phyloP scores from a whole-genome alignment of 2,888 invertebrate genomes.

The Coelopa pilipes region DNA sequence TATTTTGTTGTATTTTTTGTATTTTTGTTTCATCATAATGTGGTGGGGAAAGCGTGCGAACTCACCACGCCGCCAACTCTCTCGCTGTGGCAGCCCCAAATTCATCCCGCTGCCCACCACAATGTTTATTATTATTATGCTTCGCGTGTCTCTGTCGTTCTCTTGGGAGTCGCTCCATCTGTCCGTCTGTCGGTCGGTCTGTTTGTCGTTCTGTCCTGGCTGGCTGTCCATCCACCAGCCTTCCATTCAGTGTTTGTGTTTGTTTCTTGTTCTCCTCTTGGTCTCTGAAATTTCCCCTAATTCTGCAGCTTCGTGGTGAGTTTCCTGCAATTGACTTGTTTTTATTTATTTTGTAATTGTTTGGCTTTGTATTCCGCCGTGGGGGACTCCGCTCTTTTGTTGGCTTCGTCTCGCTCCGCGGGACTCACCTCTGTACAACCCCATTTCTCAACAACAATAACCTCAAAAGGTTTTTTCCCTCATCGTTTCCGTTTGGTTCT shows the following conservation, averaged over 20 bases:
- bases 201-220: background rate
- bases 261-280: background rate
- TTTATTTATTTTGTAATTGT: background rate
- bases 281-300: conserved; percentile 9
- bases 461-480: background rate
- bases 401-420: background rate
- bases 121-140: no score
- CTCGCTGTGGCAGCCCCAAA: no score
- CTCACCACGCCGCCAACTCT: no score
- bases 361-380: no score
- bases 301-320: conserved; percentile 3
- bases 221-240: background rate
- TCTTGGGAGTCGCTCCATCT: no score
- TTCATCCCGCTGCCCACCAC: no score
- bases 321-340: background rate
- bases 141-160: no score
- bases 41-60: no score
- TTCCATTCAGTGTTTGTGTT: background rate
- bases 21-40: no score
- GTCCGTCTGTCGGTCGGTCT: background rate
- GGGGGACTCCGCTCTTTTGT: background rate
- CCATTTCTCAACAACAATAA: background rate
- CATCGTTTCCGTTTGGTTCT: background rate
- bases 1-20: no score
- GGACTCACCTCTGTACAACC: conserved; percentile 30